Evolutionary conservation across 2,113 vertebrate species (phyloP), one percentile per base, ranked within the genome.

Genomic region (Xenopus borealis): DNA sequence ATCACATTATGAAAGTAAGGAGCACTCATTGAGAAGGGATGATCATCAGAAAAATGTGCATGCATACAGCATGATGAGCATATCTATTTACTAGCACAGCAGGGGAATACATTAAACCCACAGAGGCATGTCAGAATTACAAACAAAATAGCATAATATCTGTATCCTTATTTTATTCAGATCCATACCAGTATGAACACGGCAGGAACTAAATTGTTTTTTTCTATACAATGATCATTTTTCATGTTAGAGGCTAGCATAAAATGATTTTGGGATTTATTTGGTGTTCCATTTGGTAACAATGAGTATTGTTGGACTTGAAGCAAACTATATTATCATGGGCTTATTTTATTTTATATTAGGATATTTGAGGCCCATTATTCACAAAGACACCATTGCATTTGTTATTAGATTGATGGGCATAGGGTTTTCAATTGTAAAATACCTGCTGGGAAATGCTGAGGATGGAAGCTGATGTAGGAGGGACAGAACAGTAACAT

Each of bases 1-100:
- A 55, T 55, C 14, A 55, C 53, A 55, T 55, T 55, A n/a, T 55
- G 17, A 55, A 55, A 55, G 53, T 55, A 55, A 55, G 53, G 53
- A 55, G 17, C 53, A 55, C 53, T 55, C 53, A 55, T 55, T 17
- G 53, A 55, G 53, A 18, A 55, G 17, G 53, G 17, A 55, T 3
- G 17, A 55, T 7, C 53, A n/a, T 55, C 53, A 55, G 53, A 55
- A n/a, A 12, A 55, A 16, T 55, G 17, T 9, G 17, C 8, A n/a
- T n/a, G 8, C 1, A 13, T 55, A 55, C 53, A 55, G 53, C 53
- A 55, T 55, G 14, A n/a, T 9, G 8, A n/a, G 14, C 53, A 55
- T n/a, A 55, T 55, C 53, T 55, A 16, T 55, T 55, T n/a, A 55
- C 53, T 55, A 55, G 53, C 12, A 16, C 53, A 55, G 53, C 53